These are phyloP conservation scores for Nesoenas mayeri DNA, from an alignment of 2,113 vertebrate genomes.

Conservation along the genomic window DNA sequence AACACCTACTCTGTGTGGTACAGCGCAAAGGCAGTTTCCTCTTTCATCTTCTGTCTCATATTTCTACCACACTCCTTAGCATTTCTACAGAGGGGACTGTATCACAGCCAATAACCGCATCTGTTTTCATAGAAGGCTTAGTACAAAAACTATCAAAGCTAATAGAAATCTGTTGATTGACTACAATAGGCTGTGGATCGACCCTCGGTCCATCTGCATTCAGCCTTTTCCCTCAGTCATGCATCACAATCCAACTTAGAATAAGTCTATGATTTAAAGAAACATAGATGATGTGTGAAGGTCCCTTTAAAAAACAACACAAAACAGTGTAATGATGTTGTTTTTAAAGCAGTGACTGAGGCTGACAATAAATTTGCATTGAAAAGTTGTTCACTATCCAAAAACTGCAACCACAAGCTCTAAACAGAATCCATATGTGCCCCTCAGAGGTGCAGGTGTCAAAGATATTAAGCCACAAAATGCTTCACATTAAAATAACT, in stretches of 20 bases:
- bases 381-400: conserved; percentile 46
- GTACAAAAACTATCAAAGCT: neutral
- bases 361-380: neutral
- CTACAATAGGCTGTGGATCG: neutral
- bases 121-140: neutral
- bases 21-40: neutral
- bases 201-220: neutral
- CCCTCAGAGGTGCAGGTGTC: conserved; percentile 57
- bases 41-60: conserved; percentile 35
- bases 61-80: neutral
- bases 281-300: neutral
- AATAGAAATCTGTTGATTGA: conserved; percentile 16
- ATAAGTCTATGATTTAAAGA: conserved; percentile 1
- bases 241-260: neutral
- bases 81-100: neutral
- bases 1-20: conserved; percentile 47
- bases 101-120: conserved; percentile 14
- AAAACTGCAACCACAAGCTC: conserved; percentile 37
- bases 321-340: neutral
- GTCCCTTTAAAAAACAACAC: neutral
- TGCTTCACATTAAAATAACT: conserved; percentile 49
- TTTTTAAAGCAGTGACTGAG: neutral
- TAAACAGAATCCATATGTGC: conserved; percentile 59
- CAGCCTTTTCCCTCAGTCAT: neutral
- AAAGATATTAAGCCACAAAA: conserved; percentile 57